phyloP scores from a whole-genome alignment of 2,113 vertebrate species.

The Chlorodrepanis virens region DNA sequence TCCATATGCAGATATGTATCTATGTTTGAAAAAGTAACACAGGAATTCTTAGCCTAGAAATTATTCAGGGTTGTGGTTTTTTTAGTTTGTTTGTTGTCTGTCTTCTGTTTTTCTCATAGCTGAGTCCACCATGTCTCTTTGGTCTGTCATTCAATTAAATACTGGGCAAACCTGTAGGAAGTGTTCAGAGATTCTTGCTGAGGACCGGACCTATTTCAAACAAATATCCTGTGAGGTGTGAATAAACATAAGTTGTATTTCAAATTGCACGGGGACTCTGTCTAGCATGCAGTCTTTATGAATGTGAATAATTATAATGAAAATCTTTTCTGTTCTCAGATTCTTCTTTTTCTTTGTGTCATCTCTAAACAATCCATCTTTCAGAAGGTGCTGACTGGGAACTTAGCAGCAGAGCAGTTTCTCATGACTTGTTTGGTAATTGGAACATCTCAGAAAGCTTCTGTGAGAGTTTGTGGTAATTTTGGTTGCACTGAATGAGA shows the following conservation, averaged over 20 bases:
- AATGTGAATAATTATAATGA: neutral
- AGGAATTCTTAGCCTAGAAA: neutral
- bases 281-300: neutral
- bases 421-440: neutral
- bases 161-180: neutral
- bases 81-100: neutral
- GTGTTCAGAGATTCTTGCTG: neutral
- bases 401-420: conserved; percentile 14
- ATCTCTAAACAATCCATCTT: neutral
- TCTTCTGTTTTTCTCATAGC: neutral
- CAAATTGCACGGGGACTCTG: neutral
- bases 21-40: neutral
- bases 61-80: neutral
- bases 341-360: neutral
- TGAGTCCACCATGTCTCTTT: neutral
- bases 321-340: neutral
- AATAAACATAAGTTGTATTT: neutral
- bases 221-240: neutral
- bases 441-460: conserved; percentile 26
- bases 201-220: neutral
- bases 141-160: neutral
- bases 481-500: neutral
- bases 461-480: neutral
- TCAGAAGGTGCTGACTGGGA: neutral
- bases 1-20: neutral